These are phyloP conservation scores for Melieria picta DNA, from an alignment of 2,888 invertebrate species.

Conservation along the genomic window DNA sequence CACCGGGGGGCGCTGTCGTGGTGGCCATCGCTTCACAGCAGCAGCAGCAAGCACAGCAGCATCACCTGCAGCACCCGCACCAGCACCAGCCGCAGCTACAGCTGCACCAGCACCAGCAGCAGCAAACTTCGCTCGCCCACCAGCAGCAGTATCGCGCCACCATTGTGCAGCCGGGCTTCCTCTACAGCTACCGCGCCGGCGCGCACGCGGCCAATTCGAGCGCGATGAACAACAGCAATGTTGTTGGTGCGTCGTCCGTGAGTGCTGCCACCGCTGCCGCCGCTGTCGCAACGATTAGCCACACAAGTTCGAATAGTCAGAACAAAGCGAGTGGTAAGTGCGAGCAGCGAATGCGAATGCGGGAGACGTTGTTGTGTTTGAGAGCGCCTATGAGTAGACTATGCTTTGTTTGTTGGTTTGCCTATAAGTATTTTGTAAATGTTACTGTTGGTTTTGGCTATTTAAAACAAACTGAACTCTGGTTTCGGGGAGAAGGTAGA, in stretches of 20 bases:
- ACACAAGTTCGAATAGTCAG: slow-evolving; percentile 42
- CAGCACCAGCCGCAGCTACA: slow-evolving; percentile 43
- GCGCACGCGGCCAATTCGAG: slow-evolving; percentile 41
- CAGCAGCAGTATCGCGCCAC: slow-evolving; percentile 47
- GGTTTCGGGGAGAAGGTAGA: too few species aligned
- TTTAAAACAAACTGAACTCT: too few species aligned
- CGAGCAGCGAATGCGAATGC: slow-evolving; percentile 25
- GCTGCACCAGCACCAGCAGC: slow-evolving; percentile 42
- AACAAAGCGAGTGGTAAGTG: slow-evolving; percentile 50
- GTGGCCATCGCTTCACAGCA: slow-evolving; percentile 58
- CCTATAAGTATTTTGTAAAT: too few species aligned
- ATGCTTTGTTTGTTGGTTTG: too few species aligned
- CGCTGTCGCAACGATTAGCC: slow-evolving; percentile 43
- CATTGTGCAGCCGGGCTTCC: slow-evolving; percentile 58
- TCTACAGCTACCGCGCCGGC: slow-evolving; percentile 57
- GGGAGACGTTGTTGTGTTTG: too few species aligned
- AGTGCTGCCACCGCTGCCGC: slow-evolving; percentile 36
- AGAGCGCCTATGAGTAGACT: too few species aligned
- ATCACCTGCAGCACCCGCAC: slow-evolving; percentile 50
- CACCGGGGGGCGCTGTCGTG: slow-evolving; percentile 47
- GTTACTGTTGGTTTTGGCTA: too few species aligned
- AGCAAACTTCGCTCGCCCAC: slow-evolving; percentile 42
- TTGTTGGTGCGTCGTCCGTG: slow-evolving; percentile 38
- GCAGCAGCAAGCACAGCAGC: slow-evolving; percentile 65
- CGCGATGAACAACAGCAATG: slow-evolving; percentile 1